These are phyloP conservation scores for Pocillopora meandrina DNA, from an alignment of 92 coral and sea anemone species.

Conservation along the genomic window DNA sequence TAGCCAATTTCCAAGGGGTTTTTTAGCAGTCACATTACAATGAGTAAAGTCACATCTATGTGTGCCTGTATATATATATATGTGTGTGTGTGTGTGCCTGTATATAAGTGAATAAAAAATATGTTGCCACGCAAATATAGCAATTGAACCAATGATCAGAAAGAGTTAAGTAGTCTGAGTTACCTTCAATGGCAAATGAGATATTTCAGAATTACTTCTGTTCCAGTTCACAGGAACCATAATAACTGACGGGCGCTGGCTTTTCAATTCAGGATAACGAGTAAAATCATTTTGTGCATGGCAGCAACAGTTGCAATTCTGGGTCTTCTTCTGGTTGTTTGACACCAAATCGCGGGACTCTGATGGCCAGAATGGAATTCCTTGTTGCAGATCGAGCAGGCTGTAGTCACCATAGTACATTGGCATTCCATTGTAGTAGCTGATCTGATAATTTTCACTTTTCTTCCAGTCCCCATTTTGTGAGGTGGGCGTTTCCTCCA, in stretches of 20 bases:
- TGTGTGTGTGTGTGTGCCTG: too few species aligned
- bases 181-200: constrained; percentile 22
- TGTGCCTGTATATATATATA: too few species aligned
- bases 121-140: too few species aligned
- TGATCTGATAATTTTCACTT: background rate
- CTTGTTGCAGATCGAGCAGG: background rate
- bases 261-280: background rate
- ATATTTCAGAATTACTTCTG: background rate
- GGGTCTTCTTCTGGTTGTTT: background rate
- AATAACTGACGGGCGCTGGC: constrained; percentile 24
- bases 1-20: too few species aligned
- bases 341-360: background rate
- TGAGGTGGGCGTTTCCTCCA: background rate
- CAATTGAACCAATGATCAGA: too few species aligned
- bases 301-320: background rate
- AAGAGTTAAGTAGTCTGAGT: background rate
- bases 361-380: background rate
- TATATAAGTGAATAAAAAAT: too few species aligned
- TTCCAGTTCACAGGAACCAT: constrained; percentile 25
- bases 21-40: too few species aligned
- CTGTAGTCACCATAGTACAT: background rate
- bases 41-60: too few species aligned
- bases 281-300: background rate
- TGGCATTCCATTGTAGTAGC: background rate
- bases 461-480: background rate